Evolutionary conservation across 2,797 vertebrate genomes (phyloP).

Genomic region (Podarcis lilfordi): DNA sequence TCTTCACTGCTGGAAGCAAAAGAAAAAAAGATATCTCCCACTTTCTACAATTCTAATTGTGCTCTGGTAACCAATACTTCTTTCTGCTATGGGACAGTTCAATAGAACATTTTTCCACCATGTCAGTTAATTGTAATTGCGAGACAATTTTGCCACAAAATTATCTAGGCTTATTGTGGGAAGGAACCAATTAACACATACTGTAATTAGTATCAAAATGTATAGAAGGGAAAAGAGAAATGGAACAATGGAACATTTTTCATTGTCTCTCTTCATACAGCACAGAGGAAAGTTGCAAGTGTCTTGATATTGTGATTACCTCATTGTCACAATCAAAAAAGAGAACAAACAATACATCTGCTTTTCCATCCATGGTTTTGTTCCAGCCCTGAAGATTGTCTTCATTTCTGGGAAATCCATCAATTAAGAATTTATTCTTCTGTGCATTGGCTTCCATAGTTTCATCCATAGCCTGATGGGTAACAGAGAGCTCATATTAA

Average conservation of each 20-base stretch:
- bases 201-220: background rate
- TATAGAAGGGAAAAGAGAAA: constrained; percentile 1
- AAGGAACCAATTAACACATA: background rate
- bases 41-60: background rate
- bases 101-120: background rate
- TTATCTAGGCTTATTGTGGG: constrained; percentile 19
- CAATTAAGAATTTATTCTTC: constrained; percentile 95
- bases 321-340: constrained; percentile 96
- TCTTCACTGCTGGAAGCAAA: background rate
- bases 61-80: background rate
- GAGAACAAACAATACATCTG: constrained; percentile 94
- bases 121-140: background rate
- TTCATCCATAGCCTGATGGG: constrained; percentile 91
- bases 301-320: constrained; percentile 78
- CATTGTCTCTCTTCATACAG: constrained; percentile 22
- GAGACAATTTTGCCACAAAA: background rate
- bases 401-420: constrained; percentile 97
- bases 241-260: constrained; percentile 16
- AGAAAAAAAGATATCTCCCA: background rate
- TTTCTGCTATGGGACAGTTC: background rate
- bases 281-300: constrained; percentile 44
- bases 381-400: constrained; percentile 97
- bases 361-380: constrained; percentile 89
- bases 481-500: constrained; percentile 52
- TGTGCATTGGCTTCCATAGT: constrained; percentile 86